Percentiles rank a stretch among this genome's conserved stretches.
Conservation (phyloP, 2,113 vertebrate genomes). For the Hydrochoerus hydrochaeris region DNA sequence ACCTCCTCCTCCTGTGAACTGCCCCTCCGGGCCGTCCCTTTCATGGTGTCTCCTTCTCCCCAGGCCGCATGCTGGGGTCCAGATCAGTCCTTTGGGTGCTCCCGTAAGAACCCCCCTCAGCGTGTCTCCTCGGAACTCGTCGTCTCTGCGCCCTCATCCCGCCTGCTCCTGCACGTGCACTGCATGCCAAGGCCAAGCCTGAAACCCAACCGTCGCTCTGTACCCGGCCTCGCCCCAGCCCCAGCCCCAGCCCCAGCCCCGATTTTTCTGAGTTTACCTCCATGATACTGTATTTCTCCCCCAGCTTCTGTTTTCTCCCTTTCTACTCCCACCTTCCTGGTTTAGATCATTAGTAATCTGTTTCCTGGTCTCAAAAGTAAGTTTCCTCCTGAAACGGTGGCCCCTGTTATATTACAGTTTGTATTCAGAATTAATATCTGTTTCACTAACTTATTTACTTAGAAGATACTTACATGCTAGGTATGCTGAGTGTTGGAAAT, state of each 20-base stretch:
- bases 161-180: no score
- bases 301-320: neutral
- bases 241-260: neutral
- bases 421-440: conserved; percentile 8
- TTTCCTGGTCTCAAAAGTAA: neutral
- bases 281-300: neutral
- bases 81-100: neutral
- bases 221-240: no score
- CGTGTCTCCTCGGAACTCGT: neutral
- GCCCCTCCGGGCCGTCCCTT: no score
- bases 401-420: neutral
- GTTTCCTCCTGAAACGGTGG: neutral
- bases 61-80: neutral
- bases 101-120: neutral
- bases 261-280: neutral
- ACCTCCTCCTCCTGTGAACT: neutral
- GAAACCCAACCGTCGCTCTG: no score
- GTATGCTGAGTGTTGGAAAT: neutral
- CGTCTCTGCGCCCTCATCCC: neutral
- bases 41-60: neutral
- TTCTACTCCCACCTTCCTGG: neutral
- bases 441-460: neutral
- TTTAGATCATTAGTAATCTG: neutral
- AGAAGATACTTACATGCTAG: neutral
- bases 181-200: no score